Evolutionary conservation across 2,888 invertebrate genomes (phyloP).

Genomic region (Erebia epiphron): DNA sequence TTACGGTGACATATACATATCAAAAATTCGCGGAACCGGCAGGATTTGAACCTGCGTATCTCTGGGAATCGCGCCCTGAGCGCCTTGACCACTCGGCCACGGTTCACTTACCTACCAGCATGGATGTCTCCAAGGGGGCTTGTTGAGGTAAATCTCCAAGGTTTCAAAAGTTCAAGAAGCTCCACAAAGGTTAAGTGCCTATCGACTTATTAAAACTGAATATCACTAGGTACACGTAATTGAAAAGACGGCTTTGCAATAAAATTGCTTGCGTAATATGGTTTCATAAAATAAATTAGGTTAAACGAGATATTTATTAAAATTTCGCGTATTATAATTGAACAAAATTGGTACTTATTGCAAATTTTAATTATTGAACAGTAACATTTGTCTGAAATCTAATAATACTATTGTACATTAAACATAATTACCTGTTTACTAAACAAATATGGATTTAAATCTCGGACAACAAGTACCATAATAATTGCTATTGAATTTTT

Average conservation of each 20-base stretch:
- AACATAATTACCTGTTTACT: no score
- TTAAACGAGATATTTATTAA: not conserved
- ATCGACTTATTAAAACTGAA: constrained; percentile 3
- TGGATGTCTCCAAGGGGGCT: not conserved
- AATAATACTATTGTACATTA: not conserved
- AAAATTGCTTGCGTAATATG: not conserved
- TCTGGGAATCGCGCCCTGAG: no score
- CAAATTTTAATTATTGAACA: not conserved
- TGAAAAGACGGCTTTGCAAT: not conserved
- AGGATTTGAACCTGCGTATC: no score
- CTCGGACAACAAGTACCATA: not conserved
- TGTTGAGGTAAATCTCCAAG: constrained; percentile 3
- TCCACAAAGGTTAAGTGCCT: constrained; percentile 5
- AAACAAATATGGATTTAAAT: not conserved
- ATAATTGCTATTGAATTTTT: not conserved
- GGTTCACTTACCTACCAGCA: no score
- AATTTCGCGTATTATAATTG: not conserved
- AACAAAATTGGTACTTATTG: not conserved
- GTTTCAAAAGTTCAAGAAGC: constrained; percentile 13
- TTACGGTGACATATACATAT: no score
- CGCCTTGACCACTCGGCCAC: no score
- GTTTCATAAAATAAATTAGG: not conserved
- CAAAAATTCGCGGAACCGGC: no score
- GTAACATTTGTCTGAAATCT: not conserved
- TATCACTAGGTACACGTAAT: not conserved